Evolutionary conservation across 2,113 vertebrate species (phyloP), one percentile per base, ranked within the genome.

Genomic region (Miniopterus natalensis): DNA sequence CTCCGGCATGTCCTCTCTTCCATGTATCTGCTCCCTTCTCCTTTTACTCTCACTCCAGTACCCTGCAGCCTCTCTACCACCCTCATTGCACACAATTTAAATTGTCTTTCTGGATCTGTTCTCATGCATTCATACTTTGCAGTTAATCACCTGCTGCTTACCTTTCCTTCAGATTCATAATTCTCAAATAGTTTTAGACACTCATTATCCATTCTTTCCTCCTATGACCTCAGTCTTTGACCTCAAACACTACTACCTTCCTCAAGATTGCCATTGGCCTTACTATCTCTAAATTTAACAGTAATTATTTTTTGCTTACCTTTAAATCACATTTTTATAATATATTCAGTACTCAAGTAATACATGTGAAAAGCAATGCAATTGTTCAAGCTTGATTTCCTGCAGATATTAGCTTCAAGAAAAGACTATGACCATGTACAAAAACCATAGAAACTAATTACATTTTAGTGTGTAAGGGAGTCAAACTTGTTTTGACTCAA

Each of bases 361-460:
- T 77, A 36, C 12, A 83, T 57, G 17, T 90, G 94, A 83, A 81
- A 91, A 79, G n/a, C n/a, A 57, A 93, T 55, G 11, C 25, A 40
- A 10, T 51, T 57, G 21, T 70, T 18, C 23, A 89, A 84, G 20
- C 71, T 6, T 77, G 23, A 49, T 57, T 70, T 77, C 47, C 31
- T 78, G 25, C 12, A 77, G 27, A 13, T 36, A 36, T 31, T 77
- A 36, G 14, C 6, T 87, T 94, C 8, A 68, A 81, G 40, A 75
- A 81, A 83, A 53, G 3, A 36, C 51, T 40, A 57, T 2, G 17
- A 71, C 3, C 0, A 40, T 89, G 55, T 80, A 36, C 4, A 75
- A 78, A 94, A 90, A 40, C 25, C 2, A 1, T 45, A 40, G 70
- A 84, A 66, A 84, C 12, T 81, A 40, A 6, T 88, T 85, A 42